Evolutionary conservation across 2,888 invertebrate species (phyloP).

Genomic region (Platycheirus albimanus): DNA sequence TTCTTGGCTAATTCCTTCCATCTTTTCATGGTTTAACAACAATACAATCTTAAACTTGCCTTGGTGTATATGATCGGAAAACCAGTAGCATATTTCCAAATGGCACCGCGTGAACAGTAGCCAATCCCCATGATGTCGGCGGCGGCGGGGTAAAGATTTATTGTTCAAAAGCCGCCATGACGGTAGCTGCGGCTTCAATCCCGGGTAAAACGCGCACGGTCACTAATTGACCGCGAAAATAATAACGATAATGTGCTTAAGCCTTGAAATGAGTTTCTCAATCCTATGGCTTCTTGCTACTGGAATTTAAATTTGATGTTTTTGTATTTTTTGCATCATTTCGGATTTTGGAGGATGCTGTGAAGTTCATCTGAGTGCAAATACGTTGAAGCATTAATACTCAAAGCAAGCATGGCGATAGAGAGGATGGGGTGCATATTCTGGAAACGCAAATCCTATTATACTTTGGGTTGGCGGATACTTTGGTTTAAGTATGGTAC

Average conservation of each 20-base stretch:
- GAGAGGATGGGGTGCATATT: background rate
- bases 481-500: slow-evolving; percentile 20
- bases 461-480: slow-evolving; percentile 30
- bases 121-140: slow-evolving; percentile 65
- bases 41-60: slow-evolving; percentile 48
- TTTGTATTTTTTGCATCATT: slow-evolving; percentile 16
- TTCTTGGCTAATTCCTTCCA: slow-evolving; percentile 10
- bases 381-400: slow-evolving; percentile 46
- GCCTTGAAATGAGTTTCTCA: slow-evolving; percentile 73
- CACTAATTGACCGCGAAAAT: slow-evolving; percentile 74
- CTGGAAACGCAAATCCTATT: slow-evolving; percentile 61
- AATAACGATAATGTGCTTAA: slow-evolving; percentile 73
- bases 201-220: slow-evolving; percentile 56
- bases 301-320: slow-evolving; percentile 67
- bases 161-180: slow-evolving; percentile 40
- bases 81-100: slow-evolving; percentile 61
- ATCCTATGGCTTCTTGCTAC: slow-evolving; percentile 70
- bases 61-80: slow-evolving; percentile 12
- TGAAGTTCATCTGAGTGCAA: slow-evolving; percentile 40
- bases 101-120: slow-evolving; percentile 68
- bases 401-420: background rate
- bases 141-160: slow-evolving; percentile 68
- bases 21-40: slow-evolving; percentile 54
- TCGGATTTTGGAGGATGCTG: slow-evolving; percentile 11
- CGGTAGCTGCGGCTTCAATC: slow-evolving; percentile 7